These are phyloP conservation scores for Romanogobio albipinnatus DNA, from an alignment of 2,113 vertebrate genomes.

Conservation along the genomic window DNA sequence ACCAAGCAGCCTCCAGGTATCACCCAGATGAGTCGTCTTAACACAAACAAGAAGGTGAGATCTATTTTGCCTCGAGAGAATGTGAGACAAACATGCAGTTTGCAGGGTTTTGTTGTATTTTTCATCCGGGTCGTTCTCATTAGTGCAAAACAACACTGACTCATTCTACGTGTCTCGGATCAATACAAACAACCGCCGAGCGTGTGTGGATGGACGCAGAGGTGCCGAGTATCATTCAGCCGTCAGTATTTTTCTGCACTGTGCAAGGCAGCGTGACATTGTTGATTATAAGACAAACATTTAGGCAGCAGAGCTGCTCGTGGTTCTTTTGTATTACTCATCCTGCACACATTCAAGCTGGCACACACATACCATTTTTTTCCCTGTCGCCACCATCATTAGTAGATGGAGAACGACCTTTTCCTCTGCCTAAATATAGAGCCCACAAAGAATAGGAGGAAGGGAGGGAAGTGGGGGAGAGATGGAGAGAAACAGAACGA, in stretches of 20 bases:
- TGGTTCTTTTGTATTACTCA: slow-evolving; percentile 43
- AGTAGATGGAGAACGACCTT: slow-evolving; percentile 72
- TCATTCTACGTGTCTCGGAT: background rate
- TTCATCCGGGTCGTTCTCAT: background rate
- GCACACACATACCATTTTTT: slow-evolving; percentile 40
- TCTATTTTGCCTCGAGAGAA: background rate
- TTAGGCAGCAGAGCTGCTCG: background rate
- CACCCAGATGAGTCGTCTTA: background rate
- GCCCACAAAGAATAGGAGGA: slow-evolving; percentile 75
- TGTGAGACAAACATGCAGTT: slow-evolving; percentile 1
- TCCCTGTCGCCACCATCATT: slow-evolving; percentile 65
- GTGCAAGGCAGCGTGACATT: slow-evolving; percentile 7
- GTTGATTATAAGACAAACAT: slow-evolving; percentile 10
- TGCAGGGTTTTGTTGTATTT: slow-evolving; percentile 9
- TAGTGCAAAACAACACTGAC: slow-evolving; percentile 5
- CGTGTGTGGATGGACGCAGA: background rate
- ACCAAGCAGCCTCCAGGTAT: background rate
- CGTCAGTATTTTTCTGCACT: background rate
- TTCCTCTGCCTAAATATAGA: slow-evolving; percentile 75
- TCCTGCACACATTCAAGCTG: slow-evolving; percentile 41
- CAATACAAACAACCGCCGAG: background rate
- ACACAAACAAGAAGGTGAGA: background rate
- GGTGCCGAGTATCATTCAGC: background rate
- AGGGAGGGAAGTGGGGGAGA: slow-evolving; percentile 69
- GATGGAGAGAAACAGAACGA: slow-evolving; percentile 62